These are phyloP conservation scores for Gerris buenoi DNA, from an alignment of 1,140 invertebrate genomes.

Conservation along the genomic window DNA sequence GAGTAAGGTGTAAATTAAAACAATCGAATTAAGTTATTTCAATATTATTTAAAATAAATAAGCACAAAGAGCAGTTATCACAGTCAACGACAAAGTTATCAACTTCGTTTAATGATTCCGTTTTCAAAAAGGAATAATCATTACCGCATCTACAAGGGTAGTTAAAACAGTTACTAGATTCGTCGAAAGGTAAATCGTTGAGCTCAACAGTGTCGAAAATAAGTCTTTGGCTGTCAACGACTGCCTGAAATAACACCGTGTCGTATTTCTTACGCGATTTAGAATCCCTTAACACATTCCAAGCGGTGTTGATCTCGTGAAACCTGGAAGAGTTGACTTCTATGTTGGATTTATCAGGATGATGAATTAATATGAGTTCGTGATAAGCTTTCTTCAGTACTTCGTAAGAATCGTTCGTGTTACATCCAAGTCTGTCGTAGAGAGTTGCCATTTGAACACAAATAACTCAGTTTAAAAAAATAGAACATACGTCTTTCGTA, in stretches of 20 bases:
- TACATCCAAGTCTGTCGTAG: conserved; percentile 42
- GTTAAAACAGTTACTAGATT: conserved; percentile 29
- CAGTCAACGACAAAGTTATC: conserved; percentile 37
- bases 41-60: not conserved
- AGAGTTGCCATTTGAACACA: no score
- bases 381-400: conserved; percentile 48
- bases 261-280: conserved; percentile 41
- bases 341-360: conserved; percentile 45
- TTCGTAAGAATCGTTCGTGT: conserved; percentile 34
- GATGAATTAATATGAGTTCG: conserved; percentile 37
- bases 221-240: conserved; percentile 35
- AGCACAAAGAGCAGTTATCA: conserved; percentile 43
- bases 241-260: conserved; percentile 31
- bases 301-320: conserved; percentile 41
- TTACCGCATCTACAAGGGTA: conserved; percentile 49
- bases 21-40: no score
- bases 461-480: no score
- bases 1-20: no score
- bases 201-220: conserved; percentile 39
- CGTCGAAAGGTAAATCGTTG: conserved; percentile 34
- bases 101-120: conserved; percentile 31
- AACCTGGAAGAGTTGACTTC: conserved; percentile 30
- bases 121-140: conserved; percentile 35
- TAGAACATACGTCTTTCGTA: no score
- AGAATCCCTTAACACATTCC: conserved; percentile 40